Percentiles rank a stretch among this genome's conserved stretches.
phyloP scores from a whole-genome alignment of 2,113 vertebrate species.

The Osmerus eperlanus region DNA sequence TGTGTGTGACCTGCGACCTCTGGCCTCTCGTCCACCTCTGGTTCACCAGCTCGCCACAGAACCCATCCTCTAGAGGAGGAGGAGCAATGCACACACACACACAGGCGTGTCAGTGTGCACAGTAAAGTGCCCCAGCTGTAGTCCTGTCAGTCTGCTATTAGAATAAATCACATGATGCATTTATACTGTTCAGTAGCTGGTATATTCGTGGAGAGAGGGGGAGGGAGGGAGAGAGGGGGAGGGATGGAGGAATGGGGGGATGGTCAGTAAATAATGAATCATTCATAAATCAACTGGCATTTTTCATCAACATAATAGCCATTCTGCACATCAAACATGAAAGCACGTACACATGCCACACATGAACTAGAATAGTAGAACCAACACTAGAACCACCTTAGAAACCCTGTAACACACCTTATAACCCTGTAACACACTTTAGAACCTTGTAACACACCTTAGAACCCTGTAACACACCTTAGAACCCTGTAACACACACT shows the following conservation, averaged over 20 bases:
- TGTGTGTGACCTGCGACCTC: slow-evolving; percentile 80
- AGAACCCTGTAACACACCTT: background rate
- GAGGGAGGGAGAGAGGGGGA: slow-evolving; percentile 17
- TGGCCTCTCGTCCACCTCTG: slow-evolving; percentile 94
- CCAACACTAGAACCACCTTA: background rate
- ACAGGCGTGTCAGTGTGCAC: slow-evolving; percentile 5
- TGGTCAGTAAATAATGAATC: slow-evolving; percentile 76
- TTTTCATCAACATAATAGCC: slow-evolving; percentile 61
- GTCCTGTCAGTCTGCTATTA: slow-evolving; percentile 69
- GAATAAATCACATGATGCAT: slow-evolving; percentile 77
- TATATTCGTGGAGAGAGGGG: slow-evolving; percentile 29
- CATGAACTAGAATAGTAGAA: background rate
- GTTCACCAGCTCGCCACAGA: slow-evolving; percentile 91
- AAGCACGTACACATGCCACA: background rate
- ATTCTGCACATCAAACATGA: slow-evolving; percentile 31
- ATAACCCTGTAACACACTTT: slow-evolving; percentile 1
- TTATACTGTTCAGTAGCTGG: slow-evolving; percentile 66
- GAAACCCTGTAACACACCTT: background rate
- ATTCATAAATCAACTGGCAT: slow-evolving; percentile 68
- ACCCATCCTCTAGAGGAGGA: slow-evolving; percentile 87
- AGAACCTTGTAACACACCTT: slow-evolving; percentile 11
- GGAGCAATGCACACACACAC: background rate
- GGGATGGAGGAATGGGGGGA: slow-evolving; percentile 22
- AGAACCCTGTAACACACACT: background rate
- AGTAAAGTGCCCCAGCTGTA: slow-evolving; percentile 69